Conservation (phyloP, 2,888 invertebrate species). For the Orgyia antiqua region DNA sequence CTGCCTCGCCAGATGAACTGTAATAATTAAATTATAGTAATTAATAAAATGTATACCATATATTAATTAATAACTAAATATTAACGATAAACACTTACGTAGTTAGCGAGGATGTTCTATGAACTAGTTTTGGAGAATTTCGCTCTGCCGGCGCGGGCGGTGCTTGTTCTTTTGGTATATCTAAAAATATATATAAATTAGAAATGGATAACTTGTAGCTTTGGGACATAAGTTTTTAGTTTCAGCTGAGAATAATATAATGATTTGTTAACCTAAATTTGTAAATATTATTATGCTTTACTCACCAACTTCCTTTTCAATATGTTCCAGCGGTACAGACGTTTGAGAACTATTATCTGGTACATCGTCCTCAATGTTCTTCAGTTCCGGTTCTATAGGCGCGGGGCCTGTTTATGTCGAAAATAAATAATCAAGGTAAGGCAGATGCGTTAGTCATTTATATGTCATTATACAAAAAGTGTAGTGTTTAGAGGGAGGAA, state of each 20-base stretch:
- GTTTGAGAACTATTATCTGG: slow-evolving; percentile 46
- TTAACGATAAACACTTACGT: slow-evolving; percentile 70
- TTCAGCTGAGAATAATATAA: too few relatives aligned
- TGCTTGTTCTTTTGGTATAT: slow-evolving; percentile 48
- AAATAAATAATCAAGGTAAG: neutral
- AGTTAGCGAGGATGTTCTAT: slow-evolving; percentile 79
- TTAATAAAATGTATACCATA: neutral
- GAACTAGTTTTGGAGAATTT: slow-evolving; percentile 72
- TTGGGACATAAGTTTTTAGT: too few relatives aligned
- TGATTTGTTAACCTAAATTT: too few relatives aligned
- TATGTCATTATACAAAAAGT: too few relatives aligned
- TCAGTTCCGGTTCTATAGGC: slow-evolving; percentile 33
- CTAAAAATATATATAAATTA: too few relatives aligned
- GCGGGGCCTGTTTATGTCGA: too few relatives aligned
- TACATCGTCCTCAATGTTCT: slow-evolving; percentile 41
- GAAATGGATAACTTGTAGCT: too few relatives aligned
- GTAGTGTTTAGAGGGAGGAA: too few relatives aligned
- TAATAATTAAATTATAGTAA: neutral
- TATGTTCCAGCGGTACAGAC: slow-evolving; percentile 56
- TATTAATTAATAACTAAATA: too few relatives aligned
- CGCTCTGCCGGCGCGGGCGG: slow-evolving; percentile 33
- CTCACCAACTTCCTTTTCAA: slow-evolving; percentile 59
- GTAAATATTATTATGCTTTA: slow-evolving; percentile 2
- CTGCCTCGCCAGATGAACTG: slow-evolving; percentile 84
- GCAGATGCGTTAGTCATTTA: neutral